Conservation (phyloP, 2,888 invertebrate species). For the Cinara cedri region DNA sequence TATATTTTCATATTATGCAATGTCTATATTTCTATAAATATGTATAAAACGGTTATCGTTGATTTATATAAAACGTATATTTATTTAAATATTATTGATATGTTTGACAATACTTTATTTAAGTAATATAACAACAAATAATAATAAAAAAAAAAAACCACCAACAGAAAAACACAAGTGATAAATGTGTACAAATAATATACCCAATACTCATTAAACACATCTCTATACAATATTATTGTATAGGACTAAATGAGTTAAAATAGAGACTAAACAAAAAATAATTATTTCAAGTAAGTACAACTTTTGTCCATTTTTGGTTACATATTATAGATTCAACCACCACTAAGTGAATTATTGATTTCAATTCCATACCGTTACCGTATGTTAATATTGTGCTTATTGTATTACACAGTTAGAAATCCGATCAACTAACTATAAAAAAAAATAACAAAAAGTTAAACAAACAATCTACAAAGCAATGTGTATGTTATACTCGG, state of each 20-base stretch:
- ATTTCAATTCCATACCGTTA: slow-evolving; percentile 18
- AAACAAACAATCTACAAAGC: slow-evolving; percentile 19
- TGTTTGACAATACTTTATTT: too few relatives aligned
- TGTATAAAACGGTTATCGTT: too few relatives aligned
- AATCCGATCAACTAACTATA: slow-evolving; percentile 22
- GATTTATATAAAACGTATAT: slow-evolving; percentile 8
- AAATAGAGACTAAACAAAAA: background rate
- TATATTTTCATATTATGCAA: too few relatives aligned
- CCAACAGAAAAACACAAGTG: too few relatives aligned
- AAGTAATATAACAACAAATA: background rate
- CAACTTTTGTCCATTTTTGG: background rate
- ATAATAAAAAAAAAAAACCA: too few relatives aligned
- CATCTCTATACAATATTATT: background rate
- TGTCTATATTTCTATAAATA: too few relatives aligned
- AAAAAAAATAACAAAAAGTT: slow-evolving; percentile 41
- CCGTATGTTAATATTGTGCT: slow-evolving; percentile 10
- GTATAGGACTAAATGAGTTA: background rate
- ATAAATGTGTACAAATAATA: too few relatives aligned
- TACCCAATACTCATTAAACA: background rate
- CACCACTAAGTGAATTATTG: background rate
- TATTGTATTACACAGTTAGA: slow-evolving; percentile 45
- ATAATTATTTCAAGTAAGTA: background rate
- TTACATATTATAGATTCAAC: slow-evolving; percentile 39
- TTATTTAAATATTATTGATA: background rate
- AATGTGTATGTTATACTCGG: background rate